Percentiles rank a stretch among this genome's conserved stretches.
Evolutionary conservation across 2,113 vertebrate species (phyloP).

Genomic region (Mesoclemmys tuberculata): DNA sequence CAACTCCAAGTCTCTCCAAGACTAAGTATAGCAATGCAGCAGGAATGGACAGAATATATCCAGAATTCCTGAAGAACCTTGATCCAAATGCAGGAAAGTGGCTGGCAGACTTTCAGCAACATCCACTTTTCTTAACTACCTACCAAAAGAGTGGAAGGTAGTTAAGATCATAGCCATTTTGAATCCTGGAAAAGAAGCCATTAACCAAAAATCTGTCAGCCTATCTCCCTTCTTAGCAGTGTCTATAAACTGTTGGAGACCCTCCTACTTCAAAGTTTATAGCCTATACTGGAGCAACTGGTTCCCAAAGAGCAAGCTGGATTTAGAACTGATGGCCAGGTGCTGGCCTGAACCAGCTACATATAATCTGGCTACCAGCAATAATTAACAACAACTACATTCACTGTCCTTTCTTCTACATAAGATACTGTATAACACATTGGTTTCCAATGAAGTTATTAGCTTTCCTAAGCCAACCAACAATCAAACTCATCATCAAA

Average conservation of each 20-base stretch:
- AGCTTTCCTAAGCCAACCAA: not conserved
- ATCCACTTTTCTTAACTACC: too few species aligned
- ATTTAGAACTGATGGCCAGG: not conserved
- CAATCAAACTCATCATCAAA: not conserved
- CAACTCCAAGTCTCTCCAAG: too few species aligned
- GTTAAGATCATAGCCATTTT: not conserved
- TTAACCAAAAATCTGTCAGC: not conserved
- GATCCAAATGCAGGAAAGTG: too few species aligned
- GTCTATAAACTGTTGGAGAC: not conserved
- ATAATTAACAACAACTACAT: not conserved
- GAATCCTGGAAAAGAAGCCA: not conserved
- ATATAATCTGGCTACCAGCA: not conserved
- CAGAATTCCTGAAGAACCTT: too few species aligned
- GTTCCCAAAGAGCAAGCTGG: not conserved
- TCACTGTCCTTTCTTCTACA: not conserved
- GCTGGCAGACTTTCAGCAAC: too few species aligned
- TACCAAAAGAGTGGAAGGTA: too few species aligned
- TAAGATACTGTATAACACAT: not conserved
- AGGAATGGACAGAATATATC: too few species aligned
- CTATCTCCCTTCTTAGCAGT: not conserved
- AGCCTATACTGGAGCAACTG: not conserved
- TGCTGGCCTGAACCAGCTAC: not conserved
- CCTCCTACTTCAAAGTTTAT: not conserved
- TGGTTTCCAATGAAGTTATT: not conserved
- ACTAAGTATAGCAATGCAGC: too few species aligned